Percentiles rank a stretch among this genome's conserved stretches.
Conservation (phyloP, 2,113 vertebrate species). For the Falcunculus frontatus region DNA sequence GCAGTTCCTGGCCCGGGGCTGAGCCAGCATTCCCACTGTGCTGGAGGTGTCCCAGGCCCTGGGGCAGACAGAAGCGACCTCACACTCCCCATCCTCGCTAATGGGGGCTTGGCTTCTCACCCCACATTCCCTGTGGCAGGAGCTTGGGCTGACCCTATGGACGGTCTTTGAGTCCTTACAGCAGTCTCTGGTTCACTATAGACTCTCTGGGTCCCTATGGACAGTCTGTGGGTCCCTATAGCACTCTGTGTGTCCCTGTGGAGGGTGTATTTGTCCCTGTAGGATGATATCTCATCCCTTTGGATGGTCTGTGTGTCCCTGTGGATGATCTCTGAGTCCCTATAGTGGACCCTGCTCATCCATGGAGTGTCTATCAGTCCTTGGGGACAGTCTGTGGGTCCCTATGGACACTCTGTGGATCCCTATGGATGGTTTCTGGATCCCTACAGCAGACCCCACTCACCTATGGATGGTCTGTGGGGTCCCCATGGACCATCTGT, state of each 20-base stretch:
- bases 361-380: background rate
- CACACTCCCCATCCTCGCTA: rapidly evolving
- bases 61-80: background rate
- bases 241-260: background rate
- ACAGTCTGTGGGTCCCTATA: no score
- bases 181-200: background rate
- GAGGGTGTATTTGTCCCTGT: background rate
- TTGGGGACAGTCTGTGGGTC: background rate
- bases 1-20: rapidly evolving
- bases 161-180: rapidly evolving
- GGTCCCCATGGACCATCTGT: background rate
- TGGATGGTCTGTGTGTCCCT: background rate
- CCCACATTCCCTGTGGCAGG: background rate
- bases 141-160: background rate
- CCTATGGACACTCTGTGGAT: background rate
- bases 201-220: background rate
- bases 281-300: rapidly evolving
- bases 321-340: no score
- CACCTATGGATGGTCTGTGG: background rate
- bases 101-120: background rate
- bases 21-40: background rate
- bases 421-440: background rate
- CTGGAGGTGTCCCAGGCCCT: no score
- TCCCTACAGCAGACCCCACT: background rate
- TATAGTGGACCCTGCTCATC: background rate